Percentiles rank a stretch among this genome's conserved stretches.
Evolutionary conservation across 1,140 invertebrate species (phyloP).

Genomic region (Hesperophylax magnus): DNA sequence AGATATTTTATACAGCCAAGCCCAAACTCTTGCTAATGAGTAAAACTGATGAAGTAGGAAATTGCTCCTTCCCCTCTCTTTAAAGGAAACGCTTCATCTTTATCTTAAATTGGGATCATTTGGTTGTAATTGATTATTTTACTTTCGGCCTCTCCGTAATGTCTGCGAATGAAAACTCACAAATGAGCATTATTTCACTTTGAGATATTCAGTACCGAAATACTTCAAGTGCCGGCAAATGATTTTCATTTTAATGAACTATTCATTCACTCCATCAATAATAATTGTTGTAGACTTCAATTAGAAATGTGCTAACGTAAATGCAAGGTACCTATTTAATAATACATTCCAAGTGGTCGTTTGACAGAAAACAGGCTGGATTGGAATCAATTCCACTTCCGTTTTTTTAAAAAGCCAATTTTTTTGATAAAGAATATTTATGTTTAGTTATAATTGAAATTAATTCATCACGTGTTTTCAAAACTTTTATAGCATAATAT

Average conservation of each 20-base stretch:
- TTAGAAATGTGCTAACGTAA: conserved; percentile 18
- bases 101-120: conserved; percentile 57
- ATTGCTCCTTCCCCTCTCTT: conserved; percentile 49
- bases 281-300: conserved; percentile 1
- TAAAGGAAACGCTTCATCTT: conserved; percentile 47
- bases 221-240: conserved; percentile 11
- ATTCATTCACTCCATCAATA: conserved; percentile 26
- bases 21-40: conserved; percentile 52
- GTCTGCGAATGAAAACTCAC: conserved; percentile 43
- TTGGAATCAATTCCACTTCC: too few relatives aligned
- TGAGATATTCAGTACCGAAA: conserved; percentile 30
- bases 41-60: conserved; percentile 56
- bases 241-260: conserved; percentile 13
- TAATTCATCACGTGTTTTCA: too few relatives aligned
- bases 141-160: conserved; percentile 43
- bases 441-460: too few relatives aligned
- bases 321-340: not conserved
- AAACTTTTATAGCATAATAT: too few relatives aligned
- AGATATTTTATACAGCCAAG: conserved; percentile 26
- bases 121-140: conserved; percentile 56
- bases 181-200: conserved; percentile 37
- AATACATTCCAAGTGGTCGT: too few relatives aligned
- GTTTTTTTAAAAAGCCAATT: too few relatives aligned
- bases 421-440: too few relatives aligned
- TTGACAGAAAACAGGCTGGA: too few relatives aligned